Evolutionary conservation across 2,113 vertebrate genomes (phyloP), one percentile per base, ranked within the genome.

Genomic region (Gnathonemus longibarbis): DNA sequence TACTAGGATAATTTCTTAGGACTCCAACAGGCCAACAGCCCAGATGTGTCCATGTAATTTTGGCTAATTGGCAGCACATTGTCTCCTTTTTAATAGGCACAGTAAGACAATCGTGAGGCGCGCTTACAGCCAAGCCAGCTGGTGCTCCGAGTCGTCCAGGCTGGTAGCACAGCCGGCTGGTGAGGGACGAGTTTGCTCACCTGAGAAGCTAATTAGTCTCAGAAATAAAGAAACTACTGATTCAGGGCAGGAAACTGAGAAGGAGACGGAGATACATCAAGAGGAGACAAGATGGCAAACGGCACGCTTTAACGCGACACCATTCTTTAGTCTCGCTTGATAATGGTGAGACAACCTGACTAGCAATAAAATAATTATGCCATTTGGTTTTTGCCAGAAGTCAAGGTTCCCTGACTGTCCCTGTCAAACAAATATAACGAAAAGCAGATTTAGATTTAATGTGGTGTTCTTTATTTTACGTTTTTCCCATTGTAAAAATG

Each of bases 1-100:
- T 50, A 15, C 56, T 8, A n/a, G 89, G 88, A 87, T 80, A 56
- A 86, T 83, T 89, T 50, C 74, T 80, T 35, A 80, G 39, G 74
- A 80, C 31, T 80, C 35, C 74, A 10, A 10, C 74, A 19, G 35
- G 74, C 74, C 74, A 80, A 80, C 35, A 80, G 74, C 49, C 49
- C 58, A 66, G 77, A 85, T 89, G 66, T 87, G 48, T 58, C 56
- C 52, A 17, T 84, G 53, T 46, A 66, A 74, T 66, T 39, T 87
- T 58, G 84, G 27, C 88, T 48, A 58, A 84, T 48, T 48, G 8
- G 74, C 74, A 19, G 31, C 35, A 80, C 74, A 80, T 80, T 42
- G 35, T 80, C 74, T 80, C 35, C 31, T 80, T 42, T 19, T 19
- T 80, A 80, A 80, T 80, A 42, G 74, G 74, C 17, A 42, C 15